phyloP scores from a whole-genome alignment of 1,140 invertebrate species.

The Caerostris darwini region DNA sequence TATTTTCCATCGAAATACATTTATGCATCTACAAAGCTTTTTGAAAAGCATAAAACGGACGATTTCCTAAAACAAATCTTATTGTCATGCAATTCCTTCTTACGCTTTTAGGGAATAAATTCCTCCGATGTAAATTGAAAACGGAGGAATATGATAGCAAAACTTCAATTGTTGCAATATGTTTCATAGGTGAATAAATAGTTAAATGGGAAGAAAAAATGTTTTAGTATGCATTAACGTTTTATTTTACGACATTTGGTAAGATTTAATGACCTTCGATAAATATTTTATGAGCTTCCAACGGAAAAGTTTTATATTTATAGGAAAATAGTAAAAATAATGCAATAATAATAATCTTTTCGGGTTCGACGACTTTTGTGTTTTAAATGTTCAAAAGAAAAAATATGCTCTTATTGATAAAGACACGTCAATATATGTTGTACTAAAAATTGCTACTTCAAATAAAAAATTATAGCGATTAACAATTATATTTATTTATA shows the following conservation, averaged over 20 bases:
- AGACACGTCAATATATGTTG: too few species aligned
- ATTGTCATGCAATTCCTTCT: background rate
- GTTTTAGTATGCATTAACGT: background rate
- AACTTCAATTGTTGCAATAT: background rate
- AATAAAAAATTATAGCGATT: too few species aligned
- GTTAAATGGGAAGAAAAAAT: background rate
- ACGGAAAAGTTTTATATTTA: slow-evolving; percentile 3
- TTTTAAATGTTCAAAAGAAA: too few species aligned
- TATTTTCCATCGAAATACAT: background rate
- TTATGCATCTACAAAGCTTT: background rate
- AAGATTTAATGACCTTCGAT: background rate
- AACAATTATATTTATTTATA: too few species aligned
- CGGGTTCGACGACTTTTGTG: too few species aligned
- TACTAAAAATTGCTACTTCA: too few species aligned
- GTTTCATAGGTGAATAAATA: background rate
- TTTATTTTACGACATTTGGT: background rate
- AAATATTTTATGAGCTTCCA: background rate
- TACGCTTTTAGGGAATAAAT: background rate
- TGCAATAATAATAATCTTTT: too few species aligned
- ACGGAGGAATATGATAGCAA: background rate
- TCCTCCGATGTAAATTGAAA: background rate
- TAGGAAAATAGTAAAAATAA: background rate
- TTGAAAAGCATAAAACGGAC: background rate
- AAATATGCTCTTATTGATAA: too few species aligned
- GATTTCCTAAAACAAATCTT: background rate